Evolutionary conservation across 2,113 vertebrate genomes (phyloP).

Genomic region (Pseudorasbora parva): DNA sequence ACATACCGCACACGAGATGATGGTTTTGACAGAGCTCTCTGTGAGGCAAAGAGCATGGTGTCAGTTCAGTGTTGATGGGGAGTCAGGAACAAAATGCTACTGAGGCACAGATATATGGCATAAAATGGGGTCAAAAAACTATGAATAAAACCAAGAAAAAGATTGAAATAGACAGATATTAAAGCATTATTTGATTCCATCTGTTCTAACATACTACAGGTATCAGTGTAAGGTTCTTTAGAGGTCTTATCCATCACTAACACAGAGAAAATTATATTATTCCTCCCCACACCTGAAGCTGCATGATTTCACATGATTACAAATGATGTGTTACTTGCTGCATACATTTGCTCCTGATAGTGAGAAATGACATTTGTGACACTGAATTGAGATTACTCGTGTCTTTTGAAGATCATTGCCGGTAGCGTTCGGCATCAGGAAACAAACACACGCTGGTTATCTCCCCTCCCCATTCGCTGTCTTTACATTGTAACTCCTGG

Average conservation of each 20-base stretch:
- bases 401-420: slow-evolving; percentile 17
- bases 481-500: slow-evolving; percentile 35
- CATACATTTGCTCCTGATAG: neutral
- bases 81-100: neutral
- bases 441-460: slow-evolving; percentile 32
- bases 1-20: slow-evolving; percentile 46
- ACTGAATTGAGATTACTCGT: slow-evolving; percentile 8
- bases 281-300: neutral
- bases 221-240: neutral
- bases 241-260: neutral
- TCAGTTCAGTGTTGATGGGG: slow-evolving; percentile 18
- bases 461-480: slow-evolving; percentile 19
- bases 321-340: neutral
- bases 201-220: neutral
- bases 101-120: neutral
- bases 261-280: neutral
- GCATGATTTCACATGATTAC: neutral
- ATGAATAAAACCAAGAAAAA: neutral
- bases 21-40: slow-evolving; percentile 41
- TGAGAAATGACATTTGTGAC: neutral
- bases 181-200: slow-evolving; percentile 13
- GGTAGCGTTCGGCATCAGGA: neutral
- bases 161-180: neutral
- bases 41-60: neutral
- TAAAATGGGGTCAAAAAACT: slow-evolving; percentile 10